Percentiles rank a stretch among this genome's conserved stretches.
Conservation (phyloP, 2,113 vertebrate species). For the Ciconia stormi region DNA sequence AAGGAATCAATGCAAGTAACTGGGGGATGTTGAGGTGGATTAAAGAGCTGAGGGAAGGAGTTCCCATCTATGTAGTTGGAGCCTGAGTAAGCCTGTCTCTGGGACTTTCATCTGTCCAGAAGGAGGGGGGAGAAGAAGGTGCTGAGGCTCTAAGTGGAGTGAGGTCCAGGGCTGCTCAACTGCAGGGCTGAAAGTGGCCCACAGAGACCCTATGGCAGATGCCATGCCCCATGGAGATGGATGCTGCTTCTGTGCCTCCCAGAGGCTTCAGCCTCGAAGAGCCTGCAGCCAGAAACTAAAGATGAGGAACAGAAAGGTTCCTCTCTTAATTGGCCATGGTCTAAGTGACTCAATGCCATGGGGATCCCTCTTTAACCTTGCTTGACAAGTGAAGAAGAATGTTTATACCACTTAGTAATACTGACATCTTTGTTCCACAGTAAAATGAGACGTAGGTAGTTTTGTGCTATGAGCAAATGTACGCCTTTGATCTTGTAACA, state of each 20-base stretch:
- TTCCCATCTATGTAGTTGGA: neutral
- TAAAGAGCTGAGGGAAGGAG: neutral
- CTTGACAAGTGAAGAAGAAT: neutral
- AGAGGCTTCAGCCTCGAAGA: neutral
- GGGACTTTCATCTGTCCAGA: neutral
- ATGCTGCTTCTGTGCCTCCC: neutral
- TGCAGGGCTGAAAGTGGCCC: neutral
- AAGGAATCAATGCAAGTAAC: neutral
- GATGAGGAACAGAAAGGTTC: neutral
- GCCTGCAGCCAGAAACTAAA: neutral
- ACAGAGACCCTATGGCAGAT: neutral
- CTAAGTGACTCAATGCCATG: neutral
- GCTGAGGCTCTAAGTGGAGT: accelerated
- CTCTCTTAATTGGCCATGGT: neutral
- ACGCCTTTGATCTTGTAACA: neutral
- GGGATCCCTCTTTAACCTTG: neutral
- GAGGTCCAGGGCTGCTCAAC: neutral
- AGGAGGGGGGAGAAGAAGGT: neutral
- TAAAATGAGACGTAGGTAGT: neutral
- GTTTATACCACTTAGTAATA: neutral
- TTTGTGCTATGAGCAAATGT: neutral
- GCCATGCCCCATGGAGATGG: neutral
- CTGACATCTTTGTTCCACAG: neutral
- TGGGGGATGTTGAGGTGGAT: neutral
- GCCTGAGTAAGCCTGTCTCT: neutral